Conservation (phyloP, 2,113 vertebrate genomes). For the Larimichthys polyactis region DNA sequence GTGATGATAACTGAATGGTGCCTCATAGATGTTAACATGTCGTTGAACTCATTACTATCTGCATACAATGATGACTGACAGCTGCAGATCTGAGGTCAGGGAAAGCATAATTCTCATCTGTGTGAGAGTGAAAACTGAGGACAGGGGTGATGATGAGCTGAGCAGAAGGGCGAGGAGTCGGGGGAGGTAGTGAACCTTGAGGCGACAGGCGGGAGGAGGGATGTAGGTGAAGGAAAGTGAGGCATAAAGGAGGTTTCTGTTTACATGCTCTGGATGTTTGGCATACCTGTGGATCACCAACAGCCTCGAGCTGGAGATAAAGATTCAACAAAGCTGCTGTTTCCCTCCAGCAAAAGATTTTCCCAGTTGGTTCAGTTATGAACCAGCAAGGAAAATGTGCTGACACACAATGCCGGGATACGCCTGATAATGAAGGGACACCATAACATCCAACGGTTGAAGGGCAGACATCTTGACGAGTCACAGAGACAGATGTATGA, state of each 20-base stretch:
- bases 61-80: constrained; percentile 3
- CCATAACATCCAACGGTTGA: neutral
- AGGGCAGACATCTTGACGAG: constrained; percentile 8
- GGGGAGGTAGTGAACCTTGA: neutral
- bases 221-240: constrained; percentile 17
- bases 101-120: no score
- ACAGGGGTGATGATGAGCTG: no score
- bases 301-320: constrained; percentile 35
- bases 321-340: neutral
- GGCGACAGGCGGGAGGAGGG: neutral
- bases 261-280: constrained; percentile 64
- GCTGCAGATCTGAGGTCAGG: neutral
- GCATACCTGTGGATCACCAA: constrained; percentile 54
- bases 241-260: constrained; percentile 30
- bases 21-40: no score
- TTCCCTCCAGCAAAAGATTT: neutral
- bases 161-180: neutral
- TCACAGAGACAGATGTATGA: neutral
- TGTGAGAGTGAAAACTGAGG: neutral
- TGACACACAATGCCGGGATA: neutral
- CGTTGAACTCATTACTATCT: neutral
- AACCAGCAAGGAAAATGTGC: neutral
- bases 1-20: no score
- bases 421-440: neutral
- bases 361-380: neutral